Evolutionary conservation across 2,113 vertebrate species (phyloP).

Genomic region (Mohoua ochrocephala): DNA sequence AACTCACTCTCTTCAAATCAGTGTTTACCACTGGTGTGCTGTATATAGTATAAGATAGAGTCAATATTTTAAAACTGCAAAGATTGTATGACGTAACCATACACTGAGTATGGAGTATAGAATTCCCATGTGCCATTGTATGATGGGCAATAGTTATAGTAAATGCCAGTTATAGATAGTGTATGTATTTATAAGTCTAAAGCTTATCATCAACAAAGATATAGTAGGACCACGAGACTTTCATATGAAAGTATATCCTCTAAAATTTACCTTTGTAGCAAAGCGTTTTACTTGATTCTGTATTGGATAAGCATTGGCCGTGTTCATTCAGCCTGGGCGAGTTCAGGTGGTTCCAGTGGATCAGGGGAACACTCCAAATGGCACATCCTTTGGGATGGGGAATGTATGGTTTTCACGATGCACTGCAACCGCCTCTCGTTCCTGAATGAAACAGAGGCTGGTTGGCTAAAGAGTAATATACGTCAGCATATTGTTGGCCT

Average conservation of each 20-base stretch:
- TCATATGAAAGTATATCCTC: constrained; percentile 71
- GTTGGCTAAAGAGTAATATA: constrained; percentile 71
- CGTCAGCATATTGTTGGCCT: constrained; percentile 73
- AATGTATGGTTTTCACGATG: constrained; percentile 61
- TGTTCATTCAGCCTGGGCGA: constrained; percentile 61
- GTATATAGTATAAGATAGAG: constrained; percentile 59
- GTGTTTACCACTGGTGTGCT: constrained; percentile 59
- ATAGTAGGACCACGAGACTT: constrained; percentile 61
- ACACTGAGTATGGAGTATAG: constrained; percentile 36
- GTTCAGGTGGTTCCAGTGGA: constrained; percentile 60
- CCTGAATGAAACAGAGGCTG: constrained; percentile 60
- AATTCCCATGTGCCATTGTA: constrained; percentile 64
- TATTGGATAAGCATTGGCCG: constrained; percentile 64
- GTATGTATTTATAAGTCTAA: constrained; percentile 57
- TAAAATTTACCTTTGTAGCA: constrained; percentile 73
- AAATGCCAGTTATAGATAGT: constrained; percentile 62
- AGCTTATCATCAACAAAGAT: constrained; percentile 63
- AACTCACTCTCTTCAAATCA: constrained; percentile 29
- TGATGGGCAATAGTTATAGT: constrained; percentile 53
- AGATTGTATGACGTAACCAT: constrained; percentile 57
- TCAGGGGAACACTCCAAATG: constrained; percentile 64
- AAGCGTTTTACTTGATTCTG: constrained; percentile 69
- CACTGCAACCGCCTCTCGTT: constrained; percentile 49
- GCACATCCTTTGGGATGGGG: constrained; percentile 57
- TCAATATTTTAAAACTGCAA: constrained; percentile 49